Evolutionary conservation across 2,113 vertebrate genomes (phyloP), one percentile per base, ranked within the genome.

Genomic region (Ophiodon elongatus): DNA sequence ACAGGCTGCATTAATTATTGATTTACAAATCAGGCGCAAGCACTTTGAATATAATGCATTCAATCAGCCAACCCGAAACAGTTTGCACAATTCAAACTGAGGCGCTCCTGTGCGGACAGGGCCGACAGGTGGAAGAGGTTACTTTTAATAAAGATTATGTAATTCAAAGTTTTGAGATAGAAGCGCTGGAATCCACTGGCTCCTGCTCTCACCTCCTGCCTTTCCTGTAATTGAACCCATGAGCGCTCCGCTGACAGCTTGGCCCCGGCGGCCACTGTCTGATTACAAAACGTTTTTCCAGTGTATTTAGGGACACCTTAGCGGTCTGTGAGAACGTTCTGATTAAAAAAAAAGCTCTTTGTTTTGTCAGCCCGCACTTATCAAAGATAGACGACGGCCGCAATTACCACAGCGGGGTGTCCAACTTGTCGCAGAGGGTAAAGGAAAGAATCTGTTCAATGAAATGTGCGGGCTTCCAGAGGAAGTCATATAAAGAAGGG

Each of bases 201-300:
- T 82, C 17, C 67, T 35, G 56, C 62, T 77, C 83, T 83, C 31
- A 79, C 47, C 79, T 88, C 60, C 77, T 75, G 76, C 63, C 70
- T 88, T 86, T 82, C 81, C 76, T 81, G 63, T 92, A 94, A 93
- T 81, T 89, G 83, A 94, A 91, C 50, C 85, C 89, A 92, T 89
- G 80, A 92, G 79, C 66, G 9, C 76, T 80, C 43, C 64, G 65
- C 82, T 84, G 90, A 89, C 85, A 88, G 85, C 59, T 82, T 88
- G 85, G 87, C 81, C 71, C 68, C 73, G 8, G 54, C 64, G 76
- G 77, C 86, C 82, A 82, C 74, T 52, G 70, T 75, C 84, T 79
- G 75, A 84, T 87, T 89, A 87, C 73, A 71, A 83, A 86, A 80
- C 4, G 5, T 85, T 85, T 86, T 90, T 85, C 76, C 80, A 83